phyloP scores from a whole-genome alignment of 2,888 invertebrate species.

The Caenorhabditis sp. region DNA sequence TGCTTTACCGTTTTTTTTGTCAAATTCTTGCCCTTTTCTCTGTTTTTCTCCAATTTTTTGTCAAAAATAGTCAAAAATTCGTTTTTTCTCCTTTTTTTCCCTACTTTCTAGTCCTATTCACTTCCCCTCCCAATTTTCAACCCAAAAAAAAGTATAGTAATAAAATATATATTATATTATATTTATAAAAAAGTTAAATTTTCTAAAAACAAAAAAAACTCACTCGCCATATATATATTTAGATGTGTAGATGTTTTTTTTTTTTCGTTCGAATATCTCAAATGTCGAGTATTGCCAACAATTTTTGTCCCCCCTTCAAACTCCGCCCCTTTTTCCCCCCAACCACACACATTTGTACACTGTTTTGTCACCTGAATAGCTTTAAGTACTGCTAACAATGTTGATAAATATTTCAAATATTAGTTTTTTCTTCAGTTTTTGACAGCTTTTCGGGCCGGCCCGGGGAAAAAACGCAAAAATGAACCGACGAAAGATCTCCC shows the following conservation, averaged over 20 bases:
- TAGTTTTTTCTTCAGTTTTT: too few relatives aligned
- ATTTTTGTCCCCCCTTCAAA: background rate
- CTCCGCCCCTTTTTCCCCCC: background rate
- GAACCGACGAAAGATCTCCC: too few relatives aligned
- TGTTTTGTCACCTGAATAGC: slow-evolving; percentile 23
- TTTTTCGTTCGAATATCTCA: background rate
- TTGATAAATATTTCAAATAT: slow-evolving; percentile 12
- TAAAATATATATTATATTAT: background rate
- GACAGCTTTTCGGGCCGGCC: too few relatives aligned
- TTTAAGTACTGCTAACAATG: slow-evolving; percentile 11
- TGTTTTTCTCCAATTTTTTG: background rate
- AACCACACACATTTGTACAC: background rate
- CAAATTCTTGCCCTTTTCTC: slow-evolving; percentile 4
- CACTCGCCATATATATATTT: background rate
- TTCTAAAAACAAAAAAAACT: background rate
- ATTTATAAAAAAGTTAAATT: background rate
- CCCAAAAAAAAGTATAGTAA: too few relatives aligned
- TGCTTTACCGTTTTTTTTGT: background rate
- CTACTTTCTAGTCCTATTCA: background rate
- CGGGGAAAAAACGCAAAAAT: too few relatives aligned
- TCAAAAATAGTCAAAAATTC: slow-evolving; percentile 8
- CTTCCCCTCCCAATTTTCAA: background rate
- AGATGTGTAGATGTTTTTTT: background rate
- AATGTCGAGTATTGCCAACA: slow-evolving; percentile 8
- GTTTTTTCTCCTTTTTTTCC: background rate